phyloP scores from a whole-genome alignment of 2,113 vertebrate genomes.

The Ahaetulla prasina region DNA sequence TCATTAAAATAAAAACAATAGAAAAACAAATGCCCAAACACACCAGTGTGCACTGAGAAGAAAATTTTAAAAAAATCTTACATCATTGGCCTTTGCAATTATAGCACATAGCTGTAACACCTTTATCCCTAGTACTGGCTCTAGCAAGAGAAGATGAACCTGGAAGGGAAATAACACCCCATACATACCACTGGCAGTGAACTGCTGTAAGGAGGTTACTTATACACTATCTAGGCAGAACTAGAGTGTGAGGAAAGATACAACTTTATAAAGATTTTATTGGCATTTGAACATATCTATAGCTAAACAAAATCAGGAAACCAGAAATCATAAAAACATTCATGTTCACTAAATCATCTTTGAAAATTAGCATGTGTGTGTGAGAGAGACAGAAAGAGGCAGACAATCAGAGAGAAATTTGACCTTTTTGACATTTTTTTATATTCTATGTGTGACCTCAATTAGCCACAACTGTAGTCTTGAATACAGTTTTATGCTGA shows the following conservation, averaged over 20 bases:
- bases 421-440: background rate
- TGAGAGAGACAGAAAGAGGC: background rate
- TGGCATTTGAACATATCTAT: constrained; percentile 8
- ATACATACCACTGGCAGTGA: constrained; percentile 16
- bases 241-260: constrained; percentile 2
- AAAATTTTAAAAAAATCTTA: constrained; percentile 24
- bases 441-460: background rate
- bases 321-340: constrained; percentile 29
- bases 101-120: background rate
- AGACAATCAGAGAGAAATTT: background rate
- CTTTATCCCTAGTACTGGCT: background rate
- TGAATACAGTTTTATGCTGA: background rate
- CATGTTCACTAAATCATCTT: background rate
- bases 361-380: background rate
- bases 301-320: constrained; percentile 3
- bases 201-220: constrained; percentile 22
- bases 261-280: background rate
- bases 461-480: background rate
- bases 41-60: rapidly evolving
- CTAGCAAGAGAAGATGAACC: constrained; percentile 24
- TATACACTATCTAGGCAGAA: constrained; percentile 17
- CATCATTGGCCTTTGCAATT: constrained; percentile 17
- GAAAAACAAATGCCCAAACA: constrained; percentile 14
- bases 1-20: constrained; percentile 18
- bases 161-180: background rate